A percentile compares a stretch with the other conserved stretches of the same genome.
These are phyloP conservation scores for Aromia moschata DNA, from an alignment of 2,888 invertebrate genomes.

Conservation along the genomic window DNA sequence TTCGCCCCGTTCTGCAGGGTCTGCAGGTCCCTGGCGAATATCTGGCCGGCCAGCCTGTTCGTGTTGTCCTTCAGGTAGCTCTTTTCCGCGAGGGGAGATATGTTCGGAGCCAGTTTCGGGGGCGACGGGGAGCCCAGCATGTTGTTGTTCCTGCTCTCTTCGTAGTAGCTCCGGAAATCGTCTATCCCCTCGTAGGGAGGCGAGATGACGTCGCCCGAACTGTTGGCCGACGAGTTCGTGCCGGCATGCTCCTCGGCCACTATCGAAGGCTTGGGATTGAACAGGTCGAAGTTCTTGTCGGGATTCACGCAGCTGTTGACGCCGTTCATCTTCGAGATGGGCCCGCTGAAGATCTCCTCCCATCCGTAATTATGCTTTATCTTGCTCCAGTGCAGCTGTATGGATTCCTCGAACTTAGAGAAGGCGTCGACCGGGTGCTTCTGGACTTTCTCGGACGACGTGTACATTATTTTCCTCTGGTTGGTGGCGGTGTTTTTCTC, in stretches of 20 bases:
- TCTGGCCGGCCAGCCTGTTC: background rate
- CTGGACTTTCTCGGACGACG: conserved; percentile 1
- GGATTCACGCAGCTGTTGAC: conserved; percentile 22
- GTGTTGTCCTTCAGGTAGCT: background rate
- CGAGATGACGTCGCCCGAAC: conserved; percentile 29
- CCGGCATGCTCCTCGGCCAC: background rate
- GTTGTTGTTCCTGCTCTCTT: conserved; percentile 13
- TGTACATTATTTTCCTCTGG: conserved; percentile 1
- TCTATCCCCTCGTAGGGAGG: conserved; percentile 40
- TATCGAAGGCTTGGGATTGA: too few species aligned
- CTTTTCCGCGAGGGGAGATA: background rate
- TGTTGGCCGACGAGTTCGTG: background rate
- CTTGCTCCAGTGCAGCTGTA: conserved; percentile 14
- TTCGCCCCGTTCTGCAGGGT: background rate
- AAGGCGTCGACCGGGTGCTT: conserved; percentile 4
- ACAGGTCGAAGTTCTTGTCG: conserved; percentile 38
- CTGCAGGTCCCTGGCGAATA: background rate
- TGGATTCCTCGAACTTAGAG: background rate
- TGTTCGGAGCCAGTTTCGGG: background rate
- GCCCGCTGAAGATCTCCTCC: conserved; percentile 37
- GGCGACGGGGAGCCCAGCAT: background rate
- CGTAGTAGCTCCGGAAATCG: conserved; percentile 36
- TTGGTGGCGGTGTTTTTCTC: background rate
- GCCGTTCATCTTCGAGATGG: conserved; percentile 32
- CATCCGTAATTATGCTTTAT: conserved; percentile 31